Evolutionary conservation across 2,888 invertebrate species (phyloP), one percentile per base, ranked within the genome.

Genomic region (Leptinotarsa haldemani): DNA sequence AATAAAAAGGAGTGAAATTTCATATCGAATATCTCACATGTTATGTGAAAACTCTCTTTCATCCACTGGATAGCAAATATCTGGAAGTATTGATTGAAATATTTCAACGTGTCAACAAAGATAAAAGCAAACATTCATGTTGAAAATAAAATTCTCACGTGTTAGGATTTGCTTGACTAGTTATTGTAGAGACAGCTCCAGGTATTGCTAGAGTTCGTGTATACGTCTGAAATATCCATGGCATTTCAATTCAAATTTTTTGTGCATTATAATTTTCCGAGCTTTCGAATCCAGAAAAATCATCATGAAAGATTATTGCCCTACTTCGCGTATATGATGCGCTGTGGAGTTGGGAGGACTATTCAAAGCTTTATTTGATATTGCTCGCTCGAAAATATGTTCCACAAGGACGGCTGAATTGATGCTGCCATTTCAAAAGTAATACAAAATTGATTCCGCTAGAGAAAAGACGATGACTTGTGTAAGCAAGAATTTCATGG

Each of bases 141-240:
- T 61, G n/a, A 61, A n/a, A 61, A 40, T 16, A n/a, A n/a, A 40
- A 16, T 61, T 40, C 13, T 16, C 25, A 12, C 9, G 40, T 61
- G 61, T 61, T 30, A 61, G 61, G 40, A 40, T 61, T 61, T 61
- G 40, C 40, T 61, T 61, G 9, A 61, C 9, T 30, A 61, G 61
- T 30, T 61, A 61, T 61, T n/a, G 40, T n/a, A 30, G 12, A n/a
- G 65, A 70, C 65, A 65, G 70, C 25, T 65, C 25, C 16, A 46
- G 56, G 18, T 65, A 56, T 65, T 56, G 70, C 56, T 70, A 65
- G 56, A 18, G 3, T 65, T 56, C 65, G 30, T 25, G 25, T 20
- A 40, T 25, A 70, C 53, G 25, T 47, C 20, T 65, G 40, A 40
- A 70, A 63, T 69, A 61, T 69, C 56, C 47, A 46, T 50, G n/a